Percentiles rank a stretch among this genome's conserved stretches.
Conservation (phyloP, 2,797 vertebrate species). For the Lophotriccus pileatus region DNA sequence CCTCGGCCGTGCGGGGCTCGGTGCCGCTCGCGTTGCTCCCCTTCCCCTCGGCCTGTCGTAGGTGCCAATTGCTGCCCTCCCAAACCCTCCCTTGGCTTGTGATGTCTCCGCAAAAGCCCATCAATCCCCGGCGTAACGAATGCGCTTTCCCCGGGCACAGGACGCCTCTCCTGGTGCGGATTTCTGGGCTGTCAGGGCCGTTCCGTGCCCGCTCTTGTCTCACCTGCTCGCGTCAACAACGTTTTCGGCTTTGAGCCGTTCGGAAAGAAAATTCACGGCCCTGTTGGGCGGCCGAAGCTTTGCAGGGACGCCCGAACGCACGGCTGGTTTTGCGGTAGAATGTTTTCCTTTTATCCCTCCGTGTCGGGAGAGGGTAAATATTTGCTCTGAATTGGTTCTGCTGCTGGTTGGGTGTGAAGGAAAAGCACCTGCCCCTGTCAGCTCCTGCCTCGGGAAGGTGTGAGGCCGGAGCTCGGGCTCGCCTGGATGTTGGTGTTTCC, state of each 20-base stretch:
- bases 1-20: neutral
- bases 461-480: neutral
- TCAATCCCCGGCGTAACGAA: neutral
- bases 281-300: neutral
- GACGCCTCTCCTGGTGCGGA: neutral
- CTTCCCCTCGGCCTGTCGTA: neutral
- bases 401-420: neutral
- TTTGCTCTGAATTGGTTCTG: neutral
- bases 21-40: neutral
- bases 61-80: neutral
- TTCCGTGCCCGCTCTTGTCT: neutral
- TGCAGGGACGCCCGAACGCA: neutral
- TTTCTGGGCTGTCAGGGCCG: neutral
- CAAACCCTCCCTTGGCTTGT: neutral
- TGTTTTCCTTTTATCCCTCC: neutral
- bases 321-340: neutral
- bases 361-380: neutral
- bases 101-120: conserved; percentile 20
- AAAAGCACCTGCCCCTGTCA: neutral
- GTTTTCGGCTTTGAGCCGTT: neutral
- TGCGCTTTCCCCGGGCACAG: neutral
- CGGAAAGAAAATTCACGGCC: neutral
- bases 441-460: neutral
- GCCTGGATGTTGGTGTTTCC: neutral
- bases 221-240: neutral